Conservation (phyloP, 2,888 invertebrate species). For the Tetranychus truncatus region DNA sequence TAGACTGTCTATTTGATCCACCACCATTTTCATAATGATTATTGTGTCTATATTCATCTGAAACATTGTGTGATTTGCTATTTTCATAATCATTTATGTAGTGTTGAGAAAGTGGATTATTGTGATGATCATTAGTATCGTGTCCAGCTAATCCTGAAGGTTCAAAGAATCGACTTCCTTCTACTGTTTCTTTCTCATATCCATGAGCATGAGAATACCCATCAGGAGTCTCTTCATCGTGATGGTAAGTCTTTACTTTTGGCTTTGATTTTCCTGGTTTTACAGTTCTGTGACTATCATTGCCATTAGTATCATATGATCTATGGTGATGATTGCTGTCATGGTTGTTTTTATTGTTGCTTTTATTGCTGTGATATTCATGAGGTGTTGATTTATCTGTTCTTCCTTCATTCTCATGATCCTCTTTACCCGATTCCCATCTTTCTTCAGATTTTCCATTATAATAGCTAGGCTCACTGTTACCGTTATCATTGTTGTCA, state of each 20-base stretch:
- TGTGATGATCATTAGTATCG: neutral
- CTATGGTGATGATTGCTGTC: neutral
- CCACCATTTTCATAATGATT: neutral
- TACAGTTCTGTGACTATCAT: neutral
- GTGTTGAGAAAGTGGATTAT: neutral
- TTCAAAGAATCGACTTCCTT: slow-evolving; percentile 4
- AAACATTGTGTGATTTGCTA: neutral
- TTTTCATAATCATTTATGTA: neutral
- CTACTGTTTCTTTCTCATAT: neutral
- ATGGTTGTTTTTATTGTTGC: neutral
- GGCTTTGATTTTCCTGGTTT: neutral
- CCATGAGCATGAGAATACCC: slow-evolving; percentile 10
- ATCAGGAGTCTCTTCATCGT: slow-evolving; percentile 6
- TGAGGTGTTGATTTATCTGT: neutral
- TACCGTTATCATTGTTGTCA: neutral
- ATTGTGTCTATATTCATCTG: neutral
- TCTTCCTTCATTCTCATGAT: neutral
- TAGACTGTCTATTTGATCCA: neutral
- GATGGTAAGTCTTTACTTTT: neutral
- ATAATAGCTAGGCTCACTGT: neutral
- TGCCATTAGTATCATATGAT: neutral
- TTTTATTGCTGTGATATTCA: neutral
- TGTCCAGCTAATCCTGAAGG: neutral
- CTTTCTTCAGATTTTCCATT: too few species aligned
- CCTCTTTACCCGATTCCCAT: neutral